phyloP scores from a whole-genome alignment of 2,797 vertebrate genomes.

The Phalanger gymnotis region DNA sequence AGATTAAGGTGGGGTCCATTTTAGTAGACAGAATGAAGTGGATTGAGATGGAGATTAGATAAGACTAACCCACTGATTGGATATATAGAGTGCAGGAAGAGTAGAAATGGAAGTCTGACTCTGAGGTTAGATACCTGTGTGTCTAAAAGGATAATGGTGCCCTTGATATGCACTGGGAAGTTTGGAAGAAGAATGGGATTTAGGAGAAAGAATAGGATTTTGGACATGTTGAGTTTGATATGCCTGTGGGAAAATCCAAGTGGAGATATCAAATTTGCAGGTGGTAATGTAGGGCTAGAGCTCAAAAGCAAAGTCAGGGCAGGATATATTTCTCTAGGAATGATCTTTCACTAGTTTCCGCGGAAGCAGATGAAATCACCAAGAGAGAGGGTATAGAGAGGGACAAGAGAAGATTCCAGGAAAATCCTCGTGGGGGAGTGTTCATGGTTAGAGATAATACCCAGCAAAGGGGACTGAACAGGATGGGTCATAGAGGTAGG shows the following conservation, averaged over 20 bases:
- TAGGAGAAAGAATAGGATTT: background rate
- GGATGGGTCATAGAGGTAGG: background rate
- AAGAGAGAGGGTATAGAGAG: background rate
- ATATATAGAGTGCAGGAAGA: background rate
- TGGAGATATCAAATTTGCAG: background rate
- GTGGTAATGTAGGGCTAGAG: background rate
- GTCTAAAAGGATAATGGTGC: background rate
- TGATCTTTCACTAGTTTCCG: background rate
- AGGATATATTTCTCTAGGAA: background rate
- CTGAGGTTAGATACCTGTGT: background rate
- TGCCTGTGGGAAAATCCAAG: background rate
- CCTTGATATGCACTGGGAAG: background rate
- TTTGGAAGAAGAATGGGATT: background rate
- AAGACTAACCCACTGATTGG: background rate
- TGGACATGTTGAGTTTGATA: background rate
- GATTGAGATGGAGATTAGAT: background rate
- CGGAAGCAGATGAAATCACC: background rate
- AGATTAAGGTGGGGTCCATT: background rate
- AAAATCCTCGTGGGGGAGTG: background rate
- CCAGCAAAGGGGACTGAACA: background rate
- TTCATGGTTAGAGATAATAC: background rate
- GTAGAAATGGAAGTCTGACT: background rate
- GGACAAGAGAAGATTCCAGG: background rate
- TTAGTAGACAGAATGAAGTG: background rate
- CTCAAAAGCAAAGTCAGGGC: background rate